Conservation (phyloP, 2,888 invertebrate genomes). For the Holacanthella duospinosa region DNA sequence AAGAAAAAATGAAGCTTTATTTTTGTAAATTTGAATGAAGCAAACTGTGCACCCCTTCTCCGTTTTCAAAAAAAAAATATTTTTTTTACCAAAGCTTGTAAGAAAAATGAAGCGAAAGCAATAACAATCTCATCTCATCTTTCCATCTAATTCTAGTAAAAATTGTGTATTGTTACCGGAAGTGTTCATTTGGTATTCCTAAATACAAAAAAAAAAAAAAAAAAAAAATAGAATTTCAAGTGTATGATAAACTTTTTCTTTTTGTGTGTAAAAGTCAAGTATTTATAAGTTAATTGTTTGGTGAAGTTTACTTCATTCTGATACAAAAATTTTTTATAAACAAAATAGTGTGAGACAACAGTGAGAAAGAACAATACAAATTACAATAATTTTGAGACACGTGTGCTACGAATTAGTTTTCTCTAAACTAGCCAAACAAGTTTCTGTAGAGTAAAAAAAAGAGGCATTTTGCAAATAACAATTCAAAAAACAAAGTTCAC, state of each 20-base stretch:
- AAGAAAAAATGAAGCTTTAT: background rate
- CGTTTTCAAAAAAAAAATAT: background rate
- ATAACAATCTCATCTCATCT: constrained; percentile 12
- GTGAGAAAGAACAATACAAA: background rate
- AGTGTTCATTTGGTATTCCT: too few relatives aligned
- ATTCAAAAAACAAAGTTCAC: background rate
- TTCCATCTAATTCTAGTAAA: constrained; percentile 1
- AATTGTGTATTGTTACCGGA: too few relatives aligned
- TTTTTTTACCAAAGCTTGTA: background rate
- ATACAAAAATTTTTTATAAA: background rate
- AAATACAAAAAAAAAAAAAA: too few relatives aligned
- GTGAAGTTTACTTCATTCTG: constrained; percentile 10
- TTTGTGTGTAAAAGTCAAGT: too few relatives aligned
- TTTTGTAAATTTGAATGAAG: constrained; percentile 7
- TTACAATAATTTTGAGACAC: background rate
- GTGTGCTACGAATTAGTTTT: background rate
- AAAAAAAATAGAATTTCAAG: too few relatives aligned
- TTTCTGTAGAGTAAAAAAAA: background rate
- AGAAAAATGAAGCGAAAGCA: background rate
- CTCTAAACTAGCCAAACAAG: background rate
- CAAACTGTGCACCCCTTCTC: constrained; percentile 2
- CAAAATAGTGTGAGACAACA: background rate
- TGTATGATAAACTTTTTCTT: too few relatives aligned
- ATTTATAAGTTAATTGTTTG: too few relatives aligned
- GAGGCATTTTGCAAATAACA: background rate